Evolutionary conservation across 1,140 invertebrate genomes (phyloP).

Genomic region (Drosophila micromelanica): DNA sequence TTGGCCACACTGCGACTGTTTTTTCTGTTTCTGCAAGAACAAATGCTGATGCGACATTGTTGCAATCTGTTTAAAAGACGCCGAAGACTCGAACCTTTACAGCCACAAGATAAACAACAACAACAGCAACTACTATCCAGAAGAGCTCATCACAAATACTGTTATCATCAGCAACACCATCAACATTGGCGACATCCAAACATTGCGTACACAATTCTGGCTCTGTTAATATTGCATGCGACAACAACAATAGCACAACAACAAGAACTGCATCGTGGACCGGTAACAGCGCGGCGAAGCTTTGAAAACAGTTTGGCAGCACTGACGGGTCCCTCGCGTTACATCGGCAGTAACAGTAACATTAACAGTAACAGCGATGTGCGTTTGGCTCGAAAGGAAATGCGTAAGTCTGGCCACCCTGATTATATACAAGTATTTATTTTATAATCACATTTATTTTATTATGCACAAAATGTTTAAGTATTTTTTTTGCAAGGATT

Average conservation of each 20-base stretch:
- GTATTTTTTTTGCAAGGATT: no score
- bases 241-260: constrained; percentile 26
- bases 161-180: constrained; percentile 33
- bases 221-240: constrained; percentile 22
- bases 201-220: constrained; percentile 15
- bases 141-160: not conserved
- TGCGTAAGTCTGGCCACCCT: constrained; percentile 42
- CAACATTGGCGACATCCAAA: constrained; percentile 42
- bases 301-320: constrained; percentile 29
- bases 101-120: constrained; percentile 8
- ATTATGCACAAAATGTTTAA: not conserved
- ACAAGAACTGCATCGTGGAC: not conserved
- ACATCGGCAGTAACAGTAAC: not conserved
- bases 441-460: not conserved
- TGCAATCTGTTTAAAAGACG: constrained; percentile 48
- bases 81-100: constrained; percentile 17
- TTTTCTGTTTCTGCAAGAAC: constrained; percentile 24
- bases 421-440: no score
- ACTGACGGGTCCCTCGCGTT: not conserved
- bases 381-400: constrained; percentile 49
- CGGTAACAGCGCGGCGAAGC: constrained; percentile 6
- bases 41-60: constrained; percentile 44
- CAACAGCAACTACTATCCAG: constrained; percentile 13
- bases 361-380: constrained; percentile 14
- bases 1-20: constrained; percentile 46